Percentiles rank a stretch among this genome's conserved stretches.
Evolutionary conservation across 2,113 vertebrate genomes (phyloP).

Genomic region (Python bivittatus): DNA sequence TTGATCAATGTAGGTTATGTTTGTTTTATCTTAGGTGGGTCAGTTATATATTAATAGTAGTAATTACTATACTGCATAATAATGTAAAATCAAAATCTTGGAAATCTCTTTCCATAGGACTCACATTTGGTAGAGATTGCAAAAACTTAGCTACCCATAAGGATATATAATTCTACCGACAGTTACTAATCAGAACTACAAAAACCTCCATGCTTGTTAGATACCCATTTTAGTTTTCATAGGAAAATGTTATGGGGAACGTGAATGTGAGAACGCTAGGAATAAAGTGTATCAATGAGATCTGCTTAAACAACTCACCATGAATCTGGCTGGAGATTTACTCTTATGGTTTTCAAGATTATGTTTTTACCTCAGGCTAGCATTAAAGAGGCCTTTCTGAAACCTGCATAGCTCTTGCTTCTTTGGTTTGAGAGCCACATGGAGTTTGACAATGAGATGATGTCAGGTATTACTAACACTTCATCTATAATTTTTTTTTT

Average conservation of each 20-base stretch:
- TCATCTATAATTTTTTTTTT: neutral
- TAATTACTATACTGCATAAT: neutral
- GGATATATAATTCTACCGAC: neutral
- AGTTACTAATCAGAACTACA: neutral
- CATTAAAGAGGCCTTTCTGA: neutral
- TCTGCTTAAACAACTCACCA: neutral
- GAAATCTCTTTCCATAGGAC: neutral
- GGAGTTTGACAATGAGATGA: neutral
- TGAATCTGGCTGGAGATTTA: neutral
- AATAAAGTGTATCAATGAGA: neutral
- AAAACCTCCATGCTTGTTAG: neutral
- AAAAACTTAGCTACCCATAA: neutral
- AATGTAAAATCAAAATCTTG: neutral
- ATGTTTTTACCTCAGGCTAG: neutral
- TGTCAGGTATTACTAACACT: neutral
- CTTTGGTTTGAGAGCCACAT: neutral
- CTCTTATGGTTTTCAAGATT: neutral
- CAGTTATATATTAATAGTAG: neutral
- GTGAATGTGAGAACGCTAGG: neutral
- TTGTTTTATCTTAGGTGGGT: neutral
- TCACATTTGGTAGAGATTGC: neutral
- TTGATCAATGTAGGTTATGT: neutral
- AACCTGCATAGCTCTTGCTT: neutral
- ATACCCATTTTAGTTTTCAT: neutral
- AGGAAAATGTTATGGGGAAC: neutral